Conservation (phyloP, 2,888 invertebrate genomes). For the Nomada goodeniana region DNA sequence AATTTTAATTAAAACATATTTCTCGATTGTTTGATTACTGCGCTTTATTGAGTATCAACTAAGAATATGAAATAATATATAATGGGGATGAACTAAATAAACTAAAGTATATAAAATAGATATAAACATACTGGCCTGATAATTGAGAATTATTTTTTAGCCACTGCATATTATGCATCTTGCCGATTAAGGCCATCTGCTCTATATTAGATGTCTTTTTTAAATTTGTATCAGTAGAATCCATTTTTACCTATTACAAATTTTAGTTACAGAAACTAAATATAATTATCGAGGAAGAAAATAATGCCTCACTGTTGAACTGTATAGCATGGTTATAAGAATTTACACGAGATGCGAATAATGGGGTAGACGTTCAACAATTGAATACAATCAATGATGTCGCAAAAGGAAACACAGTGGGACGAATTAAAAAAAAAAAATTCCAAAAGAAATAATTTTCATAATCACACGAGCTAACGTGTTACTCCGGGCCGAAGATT, state of each 20-base stretch:
- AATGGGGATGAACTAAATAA: constrained; percentile 17
- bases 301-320: constrained; percentile 8
- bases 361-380: background rate
- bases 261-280: constrained; percentile 45
- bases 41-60: constrained; percentile 1
- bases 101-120: constrained; percentile 48
- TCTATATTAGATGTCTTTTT: constrained; percentile 47
- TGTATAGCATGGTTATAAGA: background rate
- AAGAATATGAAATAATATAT: constrained; percentile 6
- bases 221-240: constrained; percentile 51
- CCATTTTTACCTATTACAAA: constrained; percentile 68
- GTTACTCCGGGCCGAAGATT: background rate
- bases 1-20: background rate
- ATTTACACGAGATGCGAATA: background rate
- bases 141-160: constrained; percentile 67
- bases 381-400: background rate
- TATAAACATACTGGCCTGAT: constrained; percentile 65
- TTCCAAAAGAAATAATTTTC: constrained; percentile 1
- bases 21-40: background rate
- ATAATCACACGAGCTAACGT: background rate
- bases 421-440: background rate
- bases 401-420: background rate
- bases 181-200: constrained; percentile 61
- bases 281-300: constrained; percentile 23
- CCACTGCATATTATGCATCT: constrained; percentile 75